These are phyloP conservation scores for Abramis brama DNA, from an alignment of 2,113 vertebrate genomes.

Conservation along the genomic window DNA sequence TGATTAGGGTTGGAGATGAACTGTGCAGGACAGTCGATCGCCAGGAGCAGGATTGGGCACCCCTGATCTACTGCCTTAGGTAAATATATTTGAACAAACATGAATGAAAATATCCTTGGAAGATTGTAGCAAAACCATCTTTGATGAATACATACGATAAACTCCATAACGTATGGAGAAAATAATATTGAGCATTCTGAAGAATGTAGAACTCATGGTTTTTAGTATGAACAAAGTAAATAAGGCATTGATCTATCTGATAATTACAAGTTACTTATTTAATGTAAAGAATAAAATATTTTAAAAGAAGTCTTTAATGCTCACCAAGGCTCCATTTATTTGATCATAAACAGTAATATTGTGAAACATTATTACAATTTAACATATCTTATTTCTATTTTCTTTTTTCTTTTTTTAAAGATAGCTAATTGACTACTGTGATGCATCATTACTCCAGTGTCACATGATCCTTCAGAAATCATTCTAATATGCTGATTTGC, in stretches of 20 bases:
- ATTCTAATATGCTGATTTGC: background rate
- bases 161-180: too few species aligned
- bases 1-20: too few species aligned
- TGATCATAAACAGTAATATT: background rate
- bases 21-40: too few species aligned
- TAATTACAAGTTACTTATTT: too few species aligned
- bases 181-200: background rate
- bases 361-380: background rate
- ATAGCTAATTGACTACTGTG: background rate
- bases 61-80: background rate
- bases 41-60: too few species aligned
- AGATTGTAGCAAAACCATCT: background rate
- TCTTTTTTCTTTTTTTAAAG: background rate
- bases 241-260: background rate
- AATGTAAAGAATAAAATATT: too few species aligned
- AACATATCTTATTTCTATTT: background rate
- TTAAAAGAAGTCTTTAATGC: background rate
- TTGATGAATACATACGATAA: background rate
- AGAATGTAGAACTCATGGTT: background rate
- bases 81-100: background rate
- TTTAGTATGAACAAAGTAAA: background rate
- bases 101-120: background rate
- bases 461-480: background rate
- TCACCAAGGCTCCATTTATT: background rate
- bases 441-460: background rate